A percentile compares a stretch with the other conserved stretches of the same genome.
These are phyloP conservation scores for Campylomormyrus numenius DNA, from an alignment of 2,113 vertebrate species.

Conservation along the genomic window DNA sequence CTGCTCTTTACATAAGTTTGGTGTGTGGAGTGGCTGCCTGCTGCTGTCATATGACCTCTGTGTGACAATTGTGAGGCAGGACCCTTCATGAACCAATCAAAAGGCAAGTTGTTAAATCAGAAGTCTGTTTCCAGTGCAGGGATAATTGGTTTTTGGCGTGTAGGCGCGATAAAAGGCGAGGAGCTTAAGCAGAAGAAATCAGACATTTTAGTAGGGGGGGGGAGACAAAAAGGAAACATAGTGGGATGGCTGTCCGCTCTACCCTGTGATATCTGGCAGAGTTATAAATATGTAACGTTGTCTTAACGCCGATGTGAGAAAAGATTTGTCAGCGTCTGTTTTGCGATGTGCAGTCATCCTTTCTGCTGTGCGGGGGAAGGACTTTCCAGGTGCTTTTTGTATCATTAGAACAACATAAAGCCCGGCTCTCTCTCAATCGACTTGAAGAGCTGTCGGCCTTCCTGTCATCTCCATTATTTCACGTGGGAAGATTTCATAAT, in stretches of 20 bases:
- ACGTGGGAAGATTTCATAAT: slow-evolving; percentile 29
- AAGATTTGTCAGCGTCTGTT: slow-evolving; percentile 50
- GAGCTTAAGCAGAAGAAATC: slow-evolving; percentile 54
- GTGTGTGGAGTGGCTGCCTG: slow-evolving; percentile 15
- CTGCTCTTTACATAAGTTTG: slow-evolving; percentile 19
- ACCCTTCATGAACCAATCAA: slow-evolving; percentile 55
- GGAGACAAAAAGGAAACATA: slow-evolving; percentile 39
- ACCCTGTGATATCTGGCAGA: slow-evolving; percentile 48
- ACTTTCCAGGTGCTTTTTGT: slow-evolving; percentile 48
- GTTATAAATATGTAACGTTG: slow-evolving; percentile 70
- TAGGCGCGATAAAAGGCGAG: slow-evolving; percentile 48
- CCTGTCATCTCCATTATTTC: slow-evolving; percentile 25
- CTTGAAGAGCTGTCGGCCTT: slow-evolving; percentile 28
- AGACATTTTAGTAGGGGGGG: slow-evolving; percentile 46
- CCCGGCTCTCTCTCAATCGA: slow-evolving; percentile 23
- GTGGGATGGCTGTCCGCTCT: slow-evolving; percentile 50
- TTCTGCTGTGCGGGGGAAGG: slow-evolving; percentile 39
- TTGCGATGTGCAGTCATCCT: slow-evolving; percentile 36
- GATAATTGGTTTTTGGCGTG: slow-evolving; percentile 54
- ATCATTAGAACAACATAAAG: slow-evolving; percentile 38
- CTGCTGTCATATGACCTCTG: slow-evolving; percentile 19
- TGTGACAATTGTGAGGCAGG: slow-evolving; percentile 25
- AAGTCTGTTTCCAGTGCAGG: slow-evolving; percentile 52
- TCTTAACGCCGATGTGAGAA: slow-evolving; percentile 54
- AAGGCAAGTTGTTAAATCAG: slow-evolving; percentile 56